Percentiles rank a stretch among this genome's conserved stretches.
phyloP scores from a whole-genome alignment of 2,888 invertebrate species.

The Campoplex nolae region DNA sequence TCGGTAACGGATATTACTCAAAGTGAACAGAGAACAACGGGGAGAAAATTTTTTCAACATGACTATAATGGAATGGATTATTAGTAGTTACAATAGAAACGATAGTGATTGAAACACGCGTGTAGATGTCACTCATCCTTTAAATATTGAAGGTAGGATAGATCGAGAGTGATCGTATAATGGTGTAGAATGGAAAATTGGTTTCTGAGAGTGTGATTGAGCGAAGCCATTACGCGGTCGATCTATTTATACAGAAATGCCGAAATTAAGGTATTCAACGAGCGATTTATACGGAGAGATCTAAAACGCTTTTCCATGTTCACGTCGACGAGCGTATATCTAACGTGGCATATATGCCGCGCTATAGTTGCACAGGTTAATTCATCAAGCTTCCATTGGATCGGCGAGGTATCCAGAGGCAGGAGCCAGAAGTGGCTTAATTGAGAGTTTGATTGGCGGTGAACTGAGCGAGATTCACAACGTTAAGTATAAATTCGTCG shows the following conservation, averaged over 20 bases:
- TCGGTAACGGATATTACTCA: too few relatives aligned
- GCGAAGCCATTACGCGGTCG: background rate
- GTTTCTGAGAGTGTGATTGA: background rate
- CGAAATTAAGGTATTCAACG: constrained; percentile 23
- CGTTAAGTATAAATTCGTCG: constrained; percentile 54
- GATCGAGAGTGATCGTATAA: background rate
- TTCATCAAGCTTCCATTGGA: constrained; percentile 55
- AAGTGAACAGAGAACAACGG: too few relatives aligned
- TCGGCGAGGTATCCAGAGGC: constrained; percentile 31
- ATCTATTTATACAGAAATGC: constrained; percentile 30
- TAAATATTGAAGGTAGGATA: background rate
- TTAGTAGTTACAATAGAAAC: background rate
- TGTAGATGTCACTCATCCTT: background rate
- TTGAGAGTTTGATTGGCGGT: constrained; percentile 65
- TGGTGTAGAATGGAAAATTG: constrained; percentile 18
- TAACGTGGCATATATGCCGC: background rate
- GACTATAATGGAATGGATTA: constrained; percentile 2
- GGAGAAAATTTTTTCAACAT: background rate
- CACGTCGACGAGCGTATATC: constrained; percentile 44
- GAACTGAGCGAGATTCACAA: constrained; percentile 45
- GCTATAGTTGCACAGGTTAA: constrained; percentile 23
- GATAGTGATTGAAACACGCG: background rate
- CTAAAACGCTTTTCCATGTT: constrained; percentile 63
- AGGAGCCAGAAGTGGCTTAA: constrained; percentile 60
- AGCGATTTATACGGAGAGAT: constrained; percentile 20